Conservation (phyloP, 2,113 vertebrate species). For the Ceyx margarethae region DNA sequence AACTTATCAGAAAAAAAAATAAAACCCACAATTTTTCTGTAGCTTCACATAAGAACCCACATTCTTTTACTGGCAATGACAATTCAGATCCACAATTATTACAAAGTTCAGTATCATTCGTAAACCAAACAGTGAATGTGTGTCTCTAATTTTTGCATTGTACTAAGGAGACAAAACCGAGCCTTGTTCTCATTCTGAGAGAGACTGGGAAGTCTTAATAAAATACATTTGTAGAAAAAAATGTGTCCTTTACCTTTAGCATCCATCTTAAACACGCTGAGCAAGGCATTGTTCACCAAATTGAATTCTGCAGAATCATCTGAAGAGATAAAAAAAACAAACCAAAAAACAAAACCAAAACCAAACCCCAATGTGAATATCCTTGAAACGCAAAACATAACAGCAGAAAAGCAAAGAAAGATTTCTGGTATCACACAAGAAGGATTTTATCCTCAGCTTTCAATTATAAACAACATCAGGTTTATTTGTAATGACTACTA, state of each 20-base stretch:
- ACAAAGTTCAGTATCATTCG: not conserved
- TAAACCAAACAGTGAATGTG: not conserved
- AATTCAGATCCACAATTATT: not conserved
- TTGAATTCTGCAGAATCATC: constrained; percentile 98
- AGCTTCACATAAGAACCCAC: not conserved
- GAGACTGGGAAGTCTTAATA: not conserved
- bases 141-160: not conserved
- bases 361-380: not conserved
- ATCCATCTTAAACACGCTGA: constrained; percentile 98
- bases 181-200: not conserved
- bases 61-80: not conserved
- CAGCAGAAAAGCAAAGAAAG: not conserved
- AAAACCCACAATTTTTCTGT: not conserved
- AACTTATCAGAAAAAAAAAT: not conserved
- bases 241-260: constrained; percentile 83
- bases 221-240: not conserved
- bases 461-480: not conserved
- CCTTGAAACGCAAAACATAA: not conserved
- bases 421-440: not conserved
- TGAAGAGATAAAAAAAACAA: constrained; percentile 55
- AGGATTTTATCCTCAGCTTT: not conserved
- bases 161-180: not conserved
- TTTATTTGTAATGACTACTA: not conserved
- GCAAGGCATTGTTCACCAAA: constrained; percentile 90
- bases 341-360: not conserved